Conservation (phyloP, 2,797 vertebrate species). For the Melanotaenia pygmaea region DNA sequence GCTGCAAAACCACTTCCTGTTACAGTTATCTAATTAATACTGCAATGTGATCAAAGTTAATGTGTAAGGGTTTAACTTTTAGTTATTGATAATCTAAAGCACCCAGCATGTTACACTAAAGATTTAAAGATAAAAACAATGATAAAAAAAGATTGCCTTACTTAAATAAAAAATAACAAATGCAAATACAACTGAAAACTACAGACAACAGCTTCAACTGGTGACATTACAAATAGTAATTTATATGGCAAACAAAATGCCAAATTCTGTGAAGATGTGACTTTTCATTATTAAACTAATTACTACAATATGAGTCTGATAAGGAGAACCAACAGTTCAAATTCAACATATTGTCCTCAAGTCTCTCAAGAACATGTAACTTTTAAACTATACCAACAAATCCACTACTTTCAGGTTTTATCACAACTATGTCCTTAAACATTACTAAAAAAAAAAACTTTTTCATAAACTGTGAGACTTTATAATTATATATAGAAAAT, state of each 20-base stretch:
- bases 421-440: too few relatives aligned
- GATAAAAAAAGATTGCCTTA: not conserved
- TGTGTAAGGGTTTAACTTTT: not conserved
- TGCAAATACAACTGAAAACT: slow-evolving; percentile 1
- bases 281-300: not conserved
- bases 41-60: slow-evolving; percentile 19
- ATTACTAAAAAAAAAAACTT: too few relatives aligned
- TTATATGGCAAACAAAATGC: slow-evolving; percentile 12
- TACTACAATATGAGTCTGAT: not conserved
- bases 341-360: not conserved
- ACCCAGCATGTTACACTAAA: not conserved
- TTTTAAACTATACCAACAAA: not conserved
- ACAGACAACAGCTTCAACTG: not conserved
- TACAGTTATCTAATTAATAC: slow-evolving; percentile 53
- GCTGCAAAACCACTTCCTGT: slow-evolving; percentile 35
- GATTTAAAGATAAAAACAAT: not conserved
- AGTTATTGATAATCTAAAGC: slow-evolving; percentile 14
- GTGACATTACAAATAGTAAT: slow-evolving; percentile 7
- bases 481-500: not conserved
- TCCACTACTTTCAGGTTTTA: not conserved
- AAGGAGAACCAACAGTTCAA: not conserved
- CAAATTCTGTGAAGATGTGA: slow-evolving; percentile 5
- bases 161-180: not conserved
- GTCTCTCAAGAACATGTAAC: not conserved
- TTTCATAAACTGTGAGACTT: not conserved